Percentiles rank a stretch among this genome's conserved stretches.
Conservation (phyloP, 1,140 invertebrate genomes). For the Magallana ariakensis region DNA sequence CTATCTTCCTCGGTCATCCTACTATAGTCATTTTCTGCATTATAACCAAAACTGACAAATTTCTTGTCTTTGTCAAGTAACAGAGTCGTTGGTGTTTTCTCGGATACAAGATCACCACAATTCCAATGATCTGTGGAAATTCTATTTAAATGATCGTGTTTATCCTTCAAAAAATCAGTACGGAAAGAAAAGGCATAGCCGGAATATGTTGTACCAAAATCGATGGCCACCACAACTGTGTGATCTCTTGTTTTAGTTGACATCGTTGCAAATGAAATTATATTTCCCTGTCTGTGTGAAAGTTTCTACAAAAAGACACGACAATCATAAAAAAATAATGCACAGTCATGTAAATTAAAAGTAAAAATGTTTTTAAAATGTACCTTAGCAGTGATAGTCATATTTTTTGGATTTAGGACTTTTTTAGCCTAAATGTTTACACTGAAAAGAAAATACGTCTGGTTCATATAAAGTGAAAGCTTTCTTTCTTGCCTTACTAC, state of each 20-base stretch:
- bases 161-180: not conserved
- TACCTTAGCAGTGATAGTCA: no score
- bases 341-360: no score
- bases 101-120: not conserved
- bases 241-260: not conserved
- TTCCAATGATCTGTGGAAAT: not conserved
- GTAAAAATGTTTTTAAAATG: no score
- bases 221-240: not conserved
- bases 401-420: no score
- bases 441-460: no score
- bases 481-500: no score
- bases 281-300: no score
- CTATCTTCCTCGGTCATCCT: not conserved
- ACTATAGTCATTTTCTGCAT: not conserved
- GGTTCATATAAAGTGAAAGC: no score
- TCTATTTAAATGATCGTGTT: not conserved
- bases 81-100: not conserved
- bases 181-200: not conserved
- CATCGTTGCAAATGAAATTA: not conserved
- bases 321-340: no score
- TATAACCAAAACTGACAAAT: not conserved
- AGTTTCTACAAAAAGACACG: no score
- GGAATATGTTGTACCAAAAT: slow-evolving; percentile 7
- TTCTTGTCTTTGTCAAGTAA: not conserved
- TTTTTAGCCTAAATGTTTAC: no score